phyloP scores from a whole-genome alignment of 2,888 invertebrate species.

The Rhabditoides inermis region DNA sequence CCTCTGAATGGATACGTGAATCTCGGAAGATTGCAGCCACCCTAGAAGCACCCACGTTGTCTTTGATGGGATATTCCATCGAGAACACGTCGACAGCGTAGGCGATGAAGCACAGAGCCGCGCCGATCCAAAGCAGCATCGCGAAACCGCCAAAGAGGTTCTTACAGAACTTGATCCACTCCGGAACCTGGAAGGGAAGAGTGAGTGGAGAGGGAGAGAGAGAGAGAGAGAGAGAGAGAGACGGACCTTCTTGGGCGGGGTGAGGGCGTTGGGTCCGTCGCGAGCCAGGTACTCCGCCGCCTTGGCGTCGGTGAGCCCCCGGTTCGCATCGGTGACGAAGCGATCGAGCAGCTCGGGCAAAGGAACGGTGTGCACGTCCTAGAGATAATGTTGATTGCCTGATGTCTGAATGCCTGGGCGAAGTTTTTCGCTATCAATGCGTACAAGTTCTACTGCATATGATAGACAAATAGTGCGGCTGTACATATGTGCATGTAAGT shows the following conservation, averaged over 20 bases:
- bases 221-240: conserved; percentile 83
- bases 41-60: conserved; percentile 56
- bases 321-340: conserved; percentile 95
- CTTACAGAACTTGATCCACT: conserved; percentile 84
- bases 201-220: conserved; percentile 61
- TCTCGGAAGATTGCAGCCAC: too few relatives aligned
- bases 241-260: conserved; percentile 94
- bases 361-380: too few relatives aligned
- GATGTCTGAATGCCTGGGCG: too few relatives aligned
- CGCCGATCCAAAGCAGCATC: conserved; percentile 69
- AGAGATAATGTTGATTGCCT: too few relatives aligned
- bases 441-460: too few relatives aligned
- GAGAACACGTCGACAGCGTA: conserved; percentile 27
- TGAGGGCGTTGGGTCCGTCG: conserved; percentile 72
- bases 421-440: too few relatives aligned
- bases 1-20: too few relatives aligned
- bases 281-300: conserved; percentile 88
- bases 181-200: not conserved
- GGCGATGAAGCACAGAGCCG: conserved; percentile 23
- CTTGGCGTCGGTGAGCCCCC: conserved; percentile 93
- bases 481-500: too few relatives aligned
- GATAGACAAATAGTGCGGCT: too few relatives aligned
- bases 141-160: conserved; percentile 95
- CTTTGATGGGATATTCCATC: conserved; percentile 50
- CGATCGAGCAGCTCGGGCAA: conserved; percentile 88